Evolutionary conservation across 2,888 invertebrate species (phyloP).

Genomic region (Matsumyia berberina): DNA sequence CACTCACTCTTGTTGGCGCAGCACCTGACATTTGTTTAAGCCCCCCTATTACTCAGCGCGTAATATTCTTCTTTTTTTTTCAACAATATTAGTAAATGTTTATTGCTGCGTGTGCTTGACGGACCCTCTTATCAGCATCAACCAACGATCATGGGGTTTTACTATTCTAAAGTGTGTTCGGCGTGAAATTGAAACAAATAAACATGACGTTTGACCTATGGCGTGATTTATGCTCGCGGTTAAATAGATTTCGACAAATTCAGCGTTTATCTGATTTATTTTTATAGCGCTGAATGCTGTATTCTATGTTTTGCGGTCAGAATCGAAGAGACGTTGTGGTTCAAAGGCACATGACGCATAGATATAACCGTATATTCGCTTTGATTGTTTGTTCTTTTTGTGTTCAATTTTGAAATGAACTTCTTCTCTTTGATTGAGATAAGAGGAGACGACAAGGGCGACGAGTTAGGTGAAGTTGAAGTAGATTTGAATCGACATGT

Average conservation of each 20-base stretch:
- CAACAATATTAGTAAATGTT: conserved; percentile 47
- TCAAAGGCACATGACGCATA: conserved; percentile 32
- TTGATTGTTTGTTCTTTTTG: conserved; percentile 7
- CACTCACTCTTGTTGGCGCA: conserved; percentile 28
- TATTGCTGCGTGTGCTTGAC: background rate
- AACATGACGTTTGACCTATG: conserved; percentile 62
- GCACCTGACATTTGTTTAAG: conserved; percentile 44
- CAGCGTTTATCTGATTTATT: conserved; percentile 71
- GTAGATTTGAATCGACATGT: background rate
- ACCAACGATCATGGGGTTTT: background rate
- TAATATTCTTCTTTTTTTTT: conserved; percentile 28
- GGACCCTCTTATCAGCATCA: conserved; percentile 11
- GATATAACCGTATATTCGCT: conserved; percentile 10
- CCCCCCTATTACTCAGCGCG: conserved; percentile 36
- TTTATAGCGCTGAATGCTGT: conserved; percentile 57
- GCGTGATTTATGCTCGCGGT: conserved; percentile 66
- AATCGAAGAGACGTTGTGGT: background rate
- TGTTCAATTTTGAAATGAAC: background rate
- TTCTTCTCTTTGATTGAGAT: conserved; percentile 7
- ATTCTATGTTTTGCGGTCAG: conserved; percentile 2
- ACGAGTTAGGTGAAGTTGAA: background rate
- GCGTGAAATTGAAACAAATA: conserved; percentile 47
- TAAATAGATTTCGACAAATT: conserved; percentile 73
- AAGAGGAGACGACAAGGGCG: background rate
- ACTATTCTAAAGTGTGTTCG: conserved; percentile 7